Base-by-base conservation (phyloP, 2,888 invertebrate species). In the Anaspis maculata region DNA sequence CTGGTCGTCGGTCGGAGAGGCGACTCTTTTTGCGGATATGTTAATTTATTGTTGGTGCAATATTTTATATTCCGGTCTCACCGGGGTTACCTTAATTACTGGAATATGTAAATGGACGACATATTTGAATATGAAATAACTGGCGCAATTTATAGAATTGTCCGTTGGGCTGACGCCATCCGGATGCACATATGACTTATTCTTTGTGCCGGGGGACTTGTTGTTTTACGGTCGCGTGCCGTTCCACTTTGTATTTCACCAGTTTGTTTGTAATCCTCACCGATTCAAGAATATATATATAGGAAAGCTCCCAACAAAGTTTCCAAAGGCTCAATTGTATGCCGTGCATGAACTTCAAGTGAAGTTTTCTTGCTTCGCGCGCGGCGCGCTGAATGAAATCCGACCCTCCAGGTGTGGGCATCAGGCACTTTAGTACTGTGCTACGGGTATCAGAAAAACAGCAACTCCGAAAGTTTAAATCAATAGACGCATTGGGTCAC, bases 61-160 rank as follows among this genome's bases (percentile, higher is more conserved):
- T 52, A 56, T 56, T 56, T 56, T 56, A 54, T 45, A 48, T 51
- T 45, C 42, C 34, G 41, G 42, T 44, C 42, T 43, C 42, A 37
- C 35, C 43, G 42, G 45, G 54, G 50, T 49, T 52, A 57, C 52
- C 60, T 59, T 60, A 62, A 62, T 61, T 59, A 61, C 59, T 49
- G 49, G 52, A 60, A 59, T 61, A 62, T 62, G 62, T 57, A 62
- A 62, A 59, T 59, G n/a, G n/a, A n/a, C 55, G 42, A 47, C 51
- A 47, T 52, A 55, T 56, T 59, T 57, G 57, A 62, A 59, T 60
- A 55, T 55, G 53, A 54, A 55, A 55, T 51, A 52, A 53, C 35
- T 31, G 41, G 39, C 38, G 44, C 45, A 54, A 58, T 59, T 59
- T 56, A 56, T 57, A 52, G 54, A 55, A 55, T 56, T 55, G 52